These are phyloP conservation scores for Cecropterus lyciades DNA, from an alignment of 1,140 invertebrate species.

Conservation along the genomic window DNA sequence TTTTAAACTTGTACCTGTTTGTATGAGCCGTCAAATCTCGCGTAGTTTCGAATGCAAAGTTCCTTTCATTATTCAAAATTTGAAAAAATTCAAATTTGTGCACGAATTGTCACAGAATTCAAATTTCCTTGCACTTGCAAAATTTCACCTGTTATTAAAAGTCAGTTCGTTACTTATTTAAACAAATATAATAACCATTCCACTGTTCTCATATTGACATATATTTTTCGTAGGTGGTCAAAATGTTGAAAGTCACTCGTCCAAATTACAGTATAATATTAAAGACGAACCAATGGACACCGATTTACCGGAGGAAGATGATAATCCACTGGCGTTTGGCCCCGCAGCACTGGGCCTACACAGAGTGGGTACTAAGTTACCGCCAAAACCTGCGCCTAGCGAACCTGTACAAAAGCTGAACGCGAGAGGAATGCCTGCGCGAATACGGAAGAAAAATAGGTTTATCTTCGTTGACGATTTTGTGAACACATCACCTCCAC, in stretches of 20 bases:
- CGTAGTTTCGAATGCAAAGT: constrained; percentile 53
- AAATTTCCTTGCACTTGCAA: constrained; percentile 38
- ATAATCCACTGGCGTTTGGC: constrained; percentile 88
- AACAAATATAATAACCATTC: background rate
- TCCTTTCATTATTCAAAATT: constrained; percentile 73
- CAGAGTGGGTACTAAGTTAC: constrained; percentile 90
- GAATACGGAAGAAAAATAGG: constrained; percentile 95
- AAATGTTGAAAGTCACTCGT: constrained; percentile 58
- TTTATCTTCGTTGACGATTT: constrained; percentile 96
- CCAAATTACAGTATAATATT: constrained; percentile 73
- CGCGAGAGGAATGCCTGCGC: constrained; percentile 93
- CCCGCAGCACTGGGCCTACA: constrained; percentile 91
- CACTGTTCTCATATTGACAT: constrained; percentile 20
- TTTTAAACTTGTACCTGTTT: constrained; percentile 32
- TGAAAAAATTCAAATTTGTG: constrained; percentile 83
- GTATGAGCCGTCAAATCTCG: constrained; percentile 28
- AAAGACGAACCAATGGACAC: constrained; percentile 87
- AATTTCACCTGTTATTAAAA: constrained; percentile 7
- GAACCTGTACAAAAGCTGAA: constrained; percentile 91
- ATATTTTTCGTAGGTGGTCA: constrained; percentile 60
- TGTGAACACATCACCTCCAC: constrained; percentile 90
- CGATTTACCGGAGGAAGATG: constrained; percentile 87
- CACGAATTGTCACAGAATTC: constrained; percentile 66
- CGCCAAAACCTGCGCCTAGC: constrained; percentile 88
- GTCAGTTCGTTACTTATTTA: background rate